A percentile compares a stretch with the other conserved stretches of the same genome.
These are phyloP conservation scores for Dromococcyx pavoninus DNA, from an alignment of 2,797 vertebrate species.

Conservation along the genomic window DNA sequence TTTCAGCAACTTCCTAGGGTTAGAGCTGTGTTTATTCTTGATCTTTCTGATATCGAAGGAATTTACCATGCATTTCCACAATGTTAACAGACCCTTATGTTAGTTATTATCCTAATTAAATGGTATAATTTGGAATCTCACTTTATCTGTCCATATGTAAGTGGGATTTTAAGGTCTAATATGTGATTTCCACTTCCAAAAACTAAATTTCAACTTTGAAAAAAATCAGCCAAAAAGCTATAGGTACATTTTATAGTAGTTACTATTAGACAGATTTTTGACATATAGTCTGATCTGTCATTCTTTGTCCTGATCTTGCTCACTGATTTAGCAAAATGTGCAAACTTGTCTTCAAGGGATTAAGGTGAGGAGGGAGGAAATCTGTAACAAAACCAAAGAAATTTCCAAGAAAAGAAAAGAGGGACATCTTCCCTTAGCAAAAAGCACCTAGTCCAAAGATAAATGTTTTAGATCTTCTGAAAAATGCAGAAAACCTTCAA, in stretches of 20 bases:
- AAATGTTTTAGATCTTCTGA: constrained; percentile 33
- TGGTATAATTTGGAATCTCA: neutral
- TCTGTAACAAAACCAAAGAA: neutral
- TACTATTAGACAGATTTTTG: neutral
- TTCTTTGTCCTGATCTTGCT: neutral
- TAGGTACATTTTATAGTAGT: neutral
- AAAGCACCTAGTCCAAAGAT: neutral
- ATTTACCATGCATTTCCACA: neutral
- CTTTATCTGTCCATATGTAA: neutral
- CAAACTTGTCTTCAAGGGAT: neutral
- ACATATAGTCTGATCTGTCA: neutral
- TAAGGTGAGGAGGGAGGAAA: neutral
- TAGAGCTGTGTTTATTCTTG: neutral
- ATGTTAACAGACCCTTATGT: neutral
- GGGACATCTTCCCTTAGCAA: neutral
- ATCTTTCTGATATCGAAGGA: constrained; percentile 1
- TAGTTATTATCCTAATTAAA: neutral
- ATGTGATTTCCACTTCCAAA: neutral
- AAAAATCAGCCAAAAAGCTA: neutral
- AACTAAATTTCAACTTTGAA: neutral
- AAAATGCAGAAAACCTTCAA: constrained; percentile 32
- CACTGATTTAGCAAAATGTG: neutral
- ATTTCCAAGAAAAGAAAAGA: neutral
- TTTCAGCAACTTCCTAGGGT: neutral
- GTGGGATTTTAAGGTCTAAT: neutral